Base-by-base conservation (phyloP, 2,797 vertebrate genomes). In the Myotis findleyi region DNA sequence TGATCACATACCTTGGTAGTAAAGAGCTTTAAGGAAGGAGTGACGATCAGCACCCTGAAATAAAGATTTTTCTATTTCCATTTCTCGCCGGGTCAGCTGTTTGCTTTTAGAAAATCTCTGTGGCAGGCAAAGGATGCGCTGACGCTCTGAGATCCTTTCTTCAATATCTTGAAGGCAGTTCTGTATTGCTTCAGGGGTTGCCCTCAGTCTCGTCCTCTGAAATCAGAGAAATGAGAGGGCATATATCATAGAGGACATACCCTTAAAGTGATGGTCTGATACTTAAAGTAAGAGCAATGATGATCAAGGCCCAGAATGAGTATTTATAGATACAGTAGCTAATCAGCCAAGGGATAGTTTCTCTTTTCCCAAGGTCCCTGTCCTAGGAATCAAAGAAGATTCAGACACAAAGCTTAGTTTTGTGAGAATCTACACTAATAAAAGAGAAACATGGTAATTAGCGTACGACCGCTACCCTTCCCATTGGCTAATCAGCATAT, bases 1-100 rank as follows among this genome's bases (percentile, higher is more conserved):
- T 47, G 81, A 91, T 71, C 89, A 87, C 95, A 14, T 93, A 99
- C 99, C 99, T 99, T 98, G 97, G 41, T 99, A 99, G 98, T 99
- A 99, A 86, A 99, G 99, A 0, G 99, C 98, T 2, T 98, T 96
- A 77, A 99, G 99, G 97, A 99, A 99, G 68, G 99, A 98, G 62
- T 98, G 99, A 0, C 99, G 98, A 89, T 99, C 99, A 1, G 95
- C 99, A 30, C 99, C 99, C 91, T 99, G 99, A 96, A 99, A 99
- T 77, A 99, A 98, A 0, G 99, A 98, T 1, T 98, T 99, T 93
- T 99, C 99, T 2, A 99, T 99, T 98, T 99, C 99, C 99, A 99
- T 99, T 98, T 99, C 99, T 20, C 99, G 97, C 0, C 99, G 98
- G 62, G 98, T 99, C 88, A 99, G 98, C 16, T 99, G 98, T 44